phyloP scores from a whole-genome alignment of 2,888 invertebrate genomes.

The Allolobophora icterica region DNA sequence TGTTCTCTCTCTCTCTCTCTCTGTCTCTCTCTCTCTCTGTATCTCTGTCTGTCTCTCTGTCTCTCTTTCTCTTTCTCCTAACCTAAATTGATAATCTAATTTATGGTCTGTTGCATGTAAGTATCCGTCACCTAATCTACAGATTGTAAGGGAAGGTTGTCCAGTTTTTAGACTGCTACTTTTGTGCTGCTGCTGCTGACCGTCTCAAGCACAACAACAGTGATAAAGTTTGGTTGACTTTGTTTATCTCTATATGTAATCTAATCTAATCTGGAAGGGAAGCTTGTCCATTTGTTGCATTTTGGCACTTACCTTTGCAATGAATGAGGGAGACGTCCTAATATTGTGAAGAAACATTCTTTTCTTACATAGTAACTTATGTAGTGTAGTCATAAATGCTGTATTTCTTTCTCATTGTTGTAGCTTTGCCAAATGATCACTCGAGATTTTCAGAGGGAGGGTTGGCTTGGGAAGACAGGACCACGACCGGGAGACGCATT shows the following conservation, averaged over 20 bases:
- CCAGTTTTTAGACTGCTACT: too few species aligned
- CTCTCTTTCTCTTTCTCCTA: too few species aligned
- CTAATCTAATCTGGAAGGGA: not conserved
- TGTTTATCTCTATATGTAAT: too few species aligned
- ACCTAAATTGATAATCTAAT: not conserved
- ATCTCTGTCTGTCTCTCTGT: too few species aligned
- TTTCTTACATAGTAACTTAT: not conserved
- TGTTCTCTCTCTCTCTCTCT: not conserved
- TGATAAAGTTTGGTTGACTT: too few species aligned
- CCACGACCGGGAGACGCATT: conserved; percentile 82
- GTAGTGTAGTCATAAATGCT: not conserved
- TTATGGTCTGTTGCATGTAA: too few species aligned
- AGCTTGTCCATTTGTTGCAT: not conserved
- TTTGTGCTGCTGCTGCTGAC: too few species aligned
- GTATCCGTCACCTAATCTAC: too few species aligned
- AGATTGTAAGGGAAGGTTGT: too few species aligned
- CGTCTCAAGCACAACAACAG: too few species aligned
- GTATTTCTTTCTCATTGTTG: not conserved
- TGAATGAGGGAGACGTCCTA: not conserved
- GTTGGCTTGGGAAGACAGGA: conserved; percentile 88
- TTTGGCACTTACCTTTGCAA: not conserved
- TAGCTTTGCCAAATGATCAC: conserved; percentile 76
- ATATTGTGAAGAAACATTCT: not conserved
- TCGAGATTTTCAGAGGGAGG: conserved; percentile 83
- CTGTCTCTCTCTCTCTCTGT: too few species aligned